These are phyloP conservation scores for Sebastolobus alascanus DNA, from an alignment of 2,797 vertebrate species.

Conservation along the genomic window DNA sequence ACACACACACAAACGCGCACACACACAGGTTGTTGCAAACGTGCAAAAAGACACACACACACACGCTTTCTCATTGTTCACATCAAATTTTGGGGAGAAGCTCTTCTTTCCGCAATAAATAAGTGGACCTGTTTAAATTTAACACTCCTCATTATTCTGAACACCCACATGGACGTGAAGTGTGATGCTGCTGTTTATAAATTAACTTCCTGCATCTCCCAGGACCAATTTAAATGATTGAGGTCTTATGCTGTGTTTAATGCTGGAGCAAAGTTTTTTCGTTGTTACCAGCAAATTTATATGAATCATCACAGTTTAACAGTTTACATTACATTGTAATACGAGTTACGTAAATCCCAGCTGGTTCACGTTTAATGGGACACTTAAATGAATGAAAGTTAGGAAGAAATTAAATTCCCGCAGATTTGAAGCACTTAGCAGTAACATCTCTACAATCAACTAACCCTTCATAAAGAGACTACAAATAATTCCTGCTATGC, in stretches of 20 bases:
- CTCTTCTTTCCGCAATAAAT: slow-evolving; percentile 26
- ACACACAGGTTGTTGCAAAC: background rate
- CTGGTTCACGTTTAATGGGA: slow-evolving; percentile 48
- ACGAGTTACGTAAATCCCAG: slow-evolving; percentile 40
- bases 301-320: slow-evolving; percentile 13
- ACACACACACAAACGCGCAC: background rate
- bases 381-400: slow-evolving; percentile 42
- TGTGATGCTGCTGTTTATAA: slow-evolving; percentile 31
- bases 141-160: slow-evolving; percentile 44
- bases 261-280: slow-evolving; percentile 9
- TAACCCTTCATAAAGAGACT: slow-evolving; percentile 51
- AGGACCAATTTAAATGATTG: slow-evolving; percentile 52
- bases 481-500: slow-evolving; percentile 52
- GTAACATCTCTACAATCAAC: slow-evolving; percentile 44
- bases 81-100: background rate
- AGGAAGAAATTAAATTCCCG: slow-evolving; percentile 38
- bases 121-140: slow-evolving; percentile 14
- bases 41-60: background rate
- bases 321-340: slow-evolving; percentile 31
- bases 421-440: slow-evolving; percentile 54
- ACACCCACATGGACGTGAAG: slow-evolving; percentile 30
- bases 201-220: slow-evolving; percentile 39
- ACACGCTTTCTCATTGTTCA: background rate
- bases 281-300: slow-evolving; percentile 16
- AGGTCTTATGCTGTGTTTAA: slow-evolving; percentile 30